Evolutionary conservation across 2,797 vertebrate genomes (phyloP).

Genomic region (Orientallactaga sibirica): DNA sequence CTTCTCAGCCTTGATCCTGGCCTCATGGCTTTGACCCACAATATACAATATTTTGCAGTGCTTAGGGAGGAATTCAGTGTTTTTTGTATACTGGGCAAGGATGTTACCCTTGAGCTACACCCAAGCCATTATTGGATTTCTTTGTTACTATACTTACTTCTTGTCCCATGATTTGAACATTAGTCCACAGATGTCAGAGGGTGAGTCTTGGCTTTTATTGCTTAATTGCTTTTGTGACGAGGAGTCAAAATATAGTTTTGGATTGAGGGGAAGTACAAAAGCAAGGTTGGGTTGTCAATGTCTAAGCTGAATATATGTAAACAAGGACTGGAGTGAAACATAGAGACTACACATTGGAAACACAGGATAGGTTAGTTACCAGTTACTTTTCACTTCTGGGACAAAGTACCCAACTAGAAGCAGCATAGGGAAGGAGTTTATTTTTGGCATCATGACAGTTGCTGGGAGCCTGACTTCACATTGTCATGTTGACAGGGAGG

Average conservation of each 20-base stretch:
- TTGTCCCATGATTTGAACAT: constrained; percentile 50
- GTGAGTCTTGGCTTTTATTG: constrained; percentile 53
- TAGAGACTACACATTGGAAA: neutral
- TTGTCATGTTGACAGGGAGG: no score
- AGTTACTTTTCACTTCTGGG: no score
- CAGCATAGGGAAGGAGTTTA: no score
- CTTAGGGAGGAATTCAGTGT: neutral
- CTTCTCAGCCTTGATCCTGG: constrained; percentile 44
- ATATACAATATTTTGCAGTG: no score
- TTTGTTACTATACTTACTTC: constrained; percentile 59
- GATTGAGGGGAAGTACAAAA: constrained; percentile 41
- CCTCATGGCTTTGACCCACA: constrained; percentile 21
- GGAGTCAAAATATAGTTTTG: constrained; percentile 58
- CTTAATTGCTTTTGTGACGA: constrained; percentile 50
- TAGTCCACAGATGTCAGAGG: constrained; percentile 51
- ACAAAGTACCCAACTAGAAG: no score
- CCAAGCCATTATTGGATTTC: constrained; percentile 17
- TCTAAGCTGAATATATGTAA: neutral
- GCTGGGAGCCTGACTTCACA: no score
- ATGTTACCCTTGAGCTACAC: neutral
- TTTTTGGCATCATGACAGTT: no score
- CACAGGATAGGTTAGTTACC: neutral
- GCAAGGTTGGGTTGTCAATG: constrained; percentile 56
- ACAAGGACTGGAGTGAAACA: constrained; percentile 29
- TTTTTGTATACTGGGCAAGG: neutral